A percentile compares a stretch with the other conserved stretches of the same genome.
These are phyloP conservation scores for Papilio elwesi DNA, from an alignment of 2,888 invertebrate genomes.

Conservation along the genomic window DNA sequence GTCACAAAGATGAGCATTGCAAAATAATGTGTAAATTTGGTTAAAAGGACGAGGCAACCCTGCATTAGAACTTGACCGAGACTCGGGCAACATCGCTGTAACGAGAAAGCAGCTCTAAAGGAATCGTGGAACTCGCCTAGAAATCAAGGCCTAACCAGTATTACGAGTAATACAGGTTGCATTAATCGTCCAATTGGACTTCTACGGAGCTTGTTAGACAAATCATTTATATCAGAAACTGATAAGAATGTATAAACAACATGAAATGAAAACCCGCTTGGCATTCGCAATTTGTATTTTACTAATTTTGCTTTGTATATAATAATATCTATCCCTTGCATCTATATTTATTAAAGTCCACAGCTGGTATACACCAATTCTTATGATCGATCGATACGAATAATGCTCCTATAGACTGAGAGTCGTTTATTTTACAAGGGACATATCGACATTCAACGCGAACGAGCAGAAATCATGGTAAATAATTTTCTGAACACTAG, in stretches of 20 bases:
- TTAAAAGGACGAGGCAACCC: not conserved
- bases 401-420: too few relatives aligned
- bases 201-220: conserved; percentile 13
- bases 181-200: conserved; percentile 24
- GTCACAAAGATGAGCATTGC: too few relatives aligned
- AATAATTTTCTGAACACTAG: not conserved
- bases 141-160: conserved; percentile 38
- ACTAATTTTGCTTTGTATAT: too few relatives aligned
- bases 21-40: too few relatives aligned
- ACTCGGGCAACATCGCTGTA: conserved; percentile 11
- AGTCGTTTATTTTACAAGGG: too few relatives aligned
- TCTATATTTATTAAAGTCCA: too few relatives aligned
- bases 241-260: not conserved
- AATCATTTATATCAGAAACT: conserved; percentile 12
- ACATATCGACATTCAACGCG: too few relatives aligned
- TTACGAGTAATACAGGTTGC: conserved; percentile 31
- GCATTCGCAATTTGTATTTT: not conserved
- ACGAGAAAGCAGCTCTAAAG: conserved; percentile 33
- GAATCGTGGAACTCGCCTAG: conserved; percentile 38
- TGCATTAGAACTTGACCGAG: conserved; percentile 34
- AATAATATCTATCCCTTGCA: too few relatives aligned
- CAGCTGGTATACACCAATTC: too few relatives aligned
- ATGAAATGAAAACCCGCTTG: not conserved
- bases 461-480: too few relatives aligned
- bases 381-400: too few relatives aligned